Percentiles rank a stretch among this genome's conserved stretches.
These are phyloP conservation scores for Hydrolagus affinis DNA, from an alignment of 2,113 vertebrate species.

Conservation along the genomic window DNA sequence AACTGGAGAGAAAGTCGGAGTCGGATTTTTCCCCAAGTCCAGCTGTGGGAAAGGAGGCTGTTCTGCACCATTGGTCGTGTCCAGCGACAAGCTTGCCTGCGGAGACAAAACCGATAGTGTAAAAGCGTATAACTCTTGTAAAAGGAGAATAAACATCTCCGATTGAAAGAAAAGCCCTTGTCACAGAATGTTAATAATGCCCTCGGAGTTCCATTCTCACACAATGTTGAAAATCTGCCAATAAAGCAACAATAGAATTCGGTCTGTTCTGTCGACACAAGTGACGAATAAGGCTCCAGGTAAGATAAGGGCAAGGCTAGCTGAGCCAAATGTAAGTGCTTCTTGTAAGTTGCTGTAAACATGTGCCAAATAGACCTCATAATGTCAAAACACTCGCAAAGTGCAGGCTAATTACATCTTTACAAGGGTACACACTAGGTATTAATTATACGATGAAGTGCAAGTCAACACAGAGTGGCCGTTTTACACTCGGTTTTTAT, in stretches of 20 bases:
- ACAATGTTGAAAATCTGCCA: conserved; percentile 14
- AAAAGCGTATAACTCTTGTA: neutral
- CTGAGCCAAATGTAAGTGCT: neutral
- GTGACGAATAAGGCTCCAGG: conserved; percentile 18
- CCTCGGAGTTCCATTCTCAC: conserved; percentile 10
- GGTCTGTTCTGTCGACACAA: neutral
- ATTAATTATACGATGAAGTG: neutral
- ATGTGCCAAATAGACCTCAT: neutral
- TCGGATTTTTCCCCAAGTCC: no score
- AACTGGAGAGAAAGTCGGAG: no score
- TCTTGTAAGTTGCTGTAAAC: neutral
- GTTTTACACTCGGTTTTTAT: no score
- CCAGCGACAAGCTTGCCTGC: no score
- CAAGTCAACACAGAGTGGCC: no score
- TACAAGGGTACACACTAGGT: neutral
- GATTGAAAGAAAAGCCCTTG: conserved; percentile 6
- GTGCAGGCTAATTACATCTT: conserved; percentile 4
- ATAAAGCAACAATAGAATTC: conserved; percentile 2
- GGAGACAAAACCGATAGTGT: no score
- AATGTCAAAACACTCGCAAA: neutral
- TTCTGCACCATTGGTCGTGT: no score
- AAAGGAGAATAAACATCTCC: conserved; percentile 28
- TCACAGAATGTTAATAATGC: neutral
- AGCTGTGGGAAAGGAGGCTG: no score
- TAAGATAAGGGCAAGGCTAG: neutral